phyloP scores from a whole-genome alignment of 2,888 invertebrate species.

The Epinotia demarniana region DNA sequence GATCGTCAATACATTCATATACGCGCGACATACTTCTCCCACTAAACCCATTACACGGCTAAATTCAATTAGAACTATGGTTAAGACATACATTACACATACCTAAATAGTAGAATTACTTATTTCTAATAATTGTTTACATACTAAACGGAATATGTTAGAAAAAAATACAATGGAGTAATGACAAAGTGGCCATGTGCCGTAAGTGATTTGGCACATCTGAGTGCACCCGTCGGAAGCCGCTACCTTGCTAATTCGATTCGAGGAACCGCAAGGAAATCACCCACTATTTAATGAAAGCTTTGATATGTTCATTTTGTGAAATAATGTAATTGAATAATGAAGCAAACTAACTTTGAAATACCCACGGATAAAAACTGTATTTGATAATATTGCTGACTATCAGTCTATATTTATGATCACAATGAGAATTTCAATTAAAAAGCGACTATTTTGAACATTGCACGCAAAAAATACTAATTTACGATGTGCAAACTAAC shows the following conservation, averaged over 20 bases:
- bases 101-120: conserved; percentile 80
- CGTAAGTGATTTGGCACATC: conserved; percentile 69
- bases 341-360: conserved; percentile 2
- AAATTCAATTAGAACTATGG: conserved; percentile 72
- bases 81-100: conserved; percentile 80
- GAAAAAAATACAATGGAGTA: conserved; percentile 54
- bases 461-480: conserved; percentile 53
- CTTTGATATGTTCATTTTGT: conserved; percentile 62
- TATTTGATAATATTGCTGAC: conserved; percentile 50
- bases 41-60: conserved; percentile 73
- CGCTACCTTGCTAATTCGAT: neutral
- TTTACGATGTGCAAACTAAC: conserved; percentile 44
- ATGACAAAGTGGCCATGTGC: conserved; percentile 58
- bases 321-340: conserved; percentile 43
- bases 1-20: conserved; percentile 71
- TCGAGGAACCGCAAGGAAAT: conserved; percentile 9
- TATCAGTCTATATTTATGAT: conserved; percentile 9
- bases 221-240: conserved; percentile 35
- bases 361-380: neutral
- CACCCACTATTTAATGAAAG: conserved; percentile 34
- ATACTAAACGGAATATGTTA: conserved; percentile 75
- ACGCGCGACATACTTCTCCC: conserved; percentile 78
- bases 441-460: conserved; percentile 6
- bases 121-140: conserved; percentile 77
- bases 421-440: neutral